These are phyloP conservation scores for Acrocephalus arundinaceus DNA, from an alignment of 2,113 vertebrate genomes.

Conservation along the genomic window DNA sequence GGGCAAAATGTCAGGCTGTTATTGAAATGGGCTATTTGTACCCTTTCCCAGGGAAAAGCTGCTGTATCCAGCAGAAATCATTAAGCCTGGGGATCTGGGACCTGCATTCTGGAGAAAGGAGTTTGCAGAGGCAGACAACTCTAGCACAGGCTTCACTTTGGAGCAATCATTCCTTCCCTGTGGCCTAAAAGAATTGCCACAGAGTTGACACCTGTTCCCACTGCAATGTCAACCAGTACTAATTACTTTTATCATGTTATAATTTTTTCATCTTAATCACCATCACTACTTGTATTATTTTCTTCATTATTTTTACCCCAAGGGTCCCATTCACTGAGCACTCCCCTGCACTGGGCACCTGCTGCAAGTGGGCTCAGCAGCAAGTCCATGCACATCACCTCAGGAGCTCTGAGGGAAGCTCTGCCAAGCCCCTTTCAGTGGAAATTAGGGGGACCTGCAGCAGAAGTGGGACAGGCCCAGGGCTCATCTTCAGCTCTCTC, in stretches of 20 bases:
- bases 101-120: neutral
- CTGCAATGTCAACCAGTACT: neutral
- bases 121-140: neutral
- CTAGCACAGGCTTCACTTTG: neutral
- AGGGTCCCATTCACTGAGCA: neutral
- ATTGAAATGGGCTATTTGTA: neutral
- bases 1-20: neutral
- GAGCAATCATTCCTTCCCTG: neutral
- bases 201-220: constrained; percentile 8
- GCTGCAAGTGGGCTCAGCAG: neutral
- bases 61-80: neutral
- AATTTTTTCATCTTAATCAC: neutral
- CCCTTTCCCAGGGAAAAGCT: neutral
- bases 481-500: neutral
- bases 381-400: accelerated
- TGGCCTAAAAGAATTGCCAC: neutral
- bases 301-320: neutral
- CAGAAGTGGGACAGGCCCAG: neutral
- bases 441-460: neutral
- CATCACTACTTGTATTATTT: neutral
- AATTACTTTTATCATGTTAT: neutral
- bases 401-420: neutral
- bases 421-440: neutral
- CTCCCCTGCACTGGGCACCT: neutral
- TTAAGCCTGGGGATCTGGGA: neutral